Percentiles rank a stretch among this genome's conserved stretches.
phyloP scores from a whole-genome alignment of 2,888 invertebrate species.

The Melikaiella ostensackeni region DNA sequence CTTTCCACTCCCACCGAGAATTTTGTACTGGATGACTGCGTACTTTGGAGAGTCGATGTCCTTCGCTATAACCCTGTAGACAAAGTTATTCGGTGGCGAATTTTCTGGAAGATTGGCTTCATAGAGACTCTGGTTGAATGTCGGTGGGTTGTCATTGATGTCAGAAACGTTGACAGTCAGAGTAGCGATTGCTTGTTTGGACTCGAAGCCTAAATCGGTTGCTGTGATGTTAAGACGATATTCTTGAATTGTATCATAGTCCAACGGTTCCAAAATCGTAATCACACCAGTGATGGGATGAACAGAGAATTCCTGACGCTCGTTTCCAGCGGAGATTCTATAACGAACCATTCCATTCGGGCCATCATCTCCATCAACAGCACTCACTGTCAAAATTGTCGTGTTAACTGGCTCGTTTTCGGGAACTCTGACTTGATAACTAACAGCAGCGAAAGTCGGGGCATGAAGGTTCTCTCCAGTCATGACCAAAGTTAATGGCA shows the following conservation, averaged over 20 bases:
- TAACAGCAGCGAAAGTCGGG: constrained; percentile 90
- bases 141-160: constrained; percentile 95
- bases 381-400: constrained; percentile 89
- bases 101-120: constrained; percentile 91
- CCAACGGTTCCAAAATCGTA: constrained; percentile 87
- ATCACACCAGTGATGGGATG: constrained; percentile 88
- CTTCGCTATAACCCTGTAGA: constrained; percentile 86
- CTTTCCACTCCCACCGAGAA: constrained; percentile 86
- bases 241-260: constrained; percentile 91
- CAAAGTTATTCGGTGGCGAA: constrained; percentile 85
- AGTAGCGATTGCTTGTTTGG: constrained; percentile 87
- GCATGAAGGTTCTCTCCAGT: constrained; percentile 90
- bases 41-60: constrained; percentile 94
- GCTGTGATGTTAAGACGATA: constrained; percentile 93
- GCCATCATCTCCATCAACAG: constrained; percentile 91
- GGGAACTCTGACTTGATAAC: constrained; percentile 93
- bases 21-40: constrained; percentile 89
- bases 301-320: constrained; percentile 88
- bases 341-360: constrained; percentile 94
- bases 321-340: constrained; percentile 90
- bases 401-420: constrained; percentile 94
- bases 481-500: constrained; percentile 85
- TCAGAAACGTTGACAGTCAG: constrained; percentile 93
- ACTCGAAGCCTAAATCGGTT: constrained; percentile 90
- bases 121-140: constrained; percentile 88